Base-by-base conservation (phyloP, 1,140 invertebrate species). In the Zaprionus camerounensis region DNA sequence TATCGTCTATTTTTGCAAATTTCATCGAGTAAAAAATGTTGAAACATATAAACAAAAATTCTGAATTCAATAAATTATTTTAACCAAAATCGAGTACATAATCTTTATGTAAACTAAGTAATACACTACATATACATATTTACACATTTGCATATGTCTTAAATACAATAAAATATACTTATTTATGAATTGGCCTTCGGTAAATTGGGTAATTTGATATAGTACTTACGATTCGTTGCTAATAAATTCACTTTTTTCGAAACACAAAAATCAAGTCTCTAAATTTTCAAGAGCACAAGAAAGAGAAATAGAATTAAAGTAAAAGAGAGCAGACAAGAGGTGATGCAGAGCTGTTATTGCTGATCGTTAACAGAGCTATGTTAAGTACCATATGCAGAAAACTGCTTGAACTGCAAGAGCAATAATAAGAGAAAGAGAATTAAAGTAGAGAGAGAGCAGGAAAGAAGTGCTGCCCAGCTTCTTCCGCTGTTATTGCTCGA, bases 61-160 rank as follows among this genome's bases (percentile, higher is more conserved):
- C 71, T 77, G 74, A 86, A 80, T 80, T 73, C 84, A 88, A 84
- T 81, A 90, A 91, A 82, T 91, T 82, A 91, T 87, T 91, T 81
- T 87, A 87, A 86, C 78, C 78, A 79, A 91, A 81, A 81, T 64
- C 66, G 63, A 90, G 63, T 84, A 66, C 59, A 68, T 76, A 72
- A 72, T 81, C 70, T 90, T 90, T 86, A 86, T 67, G 70, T 61
- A 67, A 41, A 61, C 24, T 51, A 73, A 72, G 38, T 58, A 71
- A 57, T 66, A 71, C 62, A 64, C 68, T 69, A 62, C 63, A 46
- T 55, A 76, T 53, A 68, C 58, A 58, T 69, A 78, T 70, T 57
- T 67, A 78, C 65, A 71, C 61, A 70, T 44, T 57, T 73, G 28
- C 57, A 76, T 67, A 70, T 69, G 64, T 76, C 56, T 75, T 85